Base-by-base conservation (phyloP, 2,888 invertebrate species). In the Dysmachus trigonus region DNA sequence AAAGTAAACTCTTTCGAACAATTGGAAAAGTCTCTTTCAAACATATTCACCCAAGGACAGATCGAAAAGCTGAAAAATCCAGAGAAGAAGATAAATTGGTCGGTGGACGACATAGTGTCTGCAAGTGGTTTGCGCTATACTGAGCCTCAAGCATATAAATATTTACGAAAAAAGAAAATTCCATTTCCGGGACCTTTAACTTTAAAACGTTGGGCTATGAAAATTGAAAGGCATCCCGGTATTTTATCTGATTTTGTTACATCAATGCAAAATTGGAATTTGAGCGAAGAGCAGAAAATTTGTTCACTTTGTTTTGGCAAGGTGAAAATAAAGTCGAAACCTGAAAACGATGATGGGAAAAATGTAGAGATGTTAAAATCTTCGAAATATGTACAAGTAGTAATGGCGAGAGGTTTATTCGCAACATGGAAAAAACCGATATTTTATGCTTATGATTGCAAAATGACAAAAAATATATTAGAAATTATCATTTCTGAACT, bases 361-460 rank as follows among this genome's bases (percentile, higher is more conserved):
- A 88, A 89, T 82, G 86, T 1, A 41, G 89, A 82, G 33, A 33
- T 33, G 33, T 5, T 5, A 85, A 77, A 27, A 22, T 31, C 33
- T 33, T n/a, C 84, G 33, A 86, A 87, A n/a, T 76, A 89, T 86
- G 89, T 88, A 15, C 89, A 89, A 85, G 89, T 89, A 10, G 88
- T 88, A 15, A 88, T 89, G 88, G 62, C 87, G 7, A 74, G 88
- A 31, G 90, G 89, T 10, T n/a, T 89, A n/a, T 82, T 88, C 82
- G 51, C 71, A 30, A 86, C 82, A 30, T 89, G 89, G 89, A 89
- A 89, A 72, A 89, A 89, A 86, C 89, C 89, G 35, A 86, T 89
- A 51, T 90, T 88, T 88, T 90, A 87, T 85, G 84, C 88, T 85
- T 89, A 86, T 87, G 89, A 89, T 83, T 88, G 86, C 79, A 86